Evolutionary conservation across 2,888 invertebrate genomes (phyloP).

Genomic region (Pinctada fucata): DNA sequence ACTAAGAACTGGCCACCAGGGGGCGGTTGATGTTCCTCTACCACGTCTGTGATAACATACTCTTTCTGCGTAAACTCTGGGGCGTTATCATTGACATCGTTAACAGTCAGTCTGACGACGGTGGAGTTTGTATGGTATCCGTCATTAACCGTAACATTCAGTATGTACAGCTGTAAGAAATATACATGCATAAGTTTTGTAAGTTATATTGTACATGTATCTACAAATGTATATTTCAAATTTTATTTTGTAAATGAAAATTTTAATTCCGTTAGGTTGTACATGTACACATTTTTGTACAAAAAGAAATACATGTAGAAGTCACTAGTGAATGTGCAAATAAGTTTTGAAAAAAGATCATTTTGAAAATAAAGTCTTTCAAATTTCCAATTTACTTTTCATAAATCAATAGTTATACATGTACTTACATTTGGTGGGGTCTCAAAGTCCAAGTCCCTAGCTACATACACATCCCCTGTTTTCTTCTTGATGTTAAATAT

Average conservation of each 20-base stretch:
- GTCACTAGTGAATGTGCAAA: too few relatives aligned
- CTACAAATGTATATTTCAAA: too few relatives aligned
- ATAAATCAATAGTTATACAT: too few relatives aligned
- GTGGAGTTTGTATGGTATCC: conserved; percentile 88
- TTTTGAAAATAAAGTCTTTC: too few relatives aligned
- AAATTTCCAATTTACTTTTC: too few relatives aligned
- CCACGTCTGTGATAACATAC: conserved; percentile 59
- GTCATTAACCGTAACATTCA: conserved; percentile 80
- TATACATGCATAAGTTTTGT: not conserved
- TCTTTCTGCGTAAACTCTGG: conserved; percentile 88
- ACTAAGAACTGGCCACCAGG: conserved; percentile 51
- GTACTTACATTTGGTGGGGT: conserved; percentile 87
- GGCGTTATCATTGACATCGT: conserved; percentile 98
- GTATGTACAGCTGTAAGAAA: conserved; percentile 78
- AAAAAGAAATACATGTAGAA: not conserved
- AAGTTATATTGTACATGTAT: not conserved
- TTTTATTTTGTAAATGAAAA: not conserved
- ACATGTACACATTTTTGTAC: not conserved
- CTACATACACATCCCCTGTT: conserved; percentile 99
- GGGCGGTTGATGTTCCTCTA: conserved; percentile 62
- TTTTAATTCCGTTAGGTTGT: not conserved
- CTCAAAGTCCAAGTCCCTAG: conserved; percentile 97
- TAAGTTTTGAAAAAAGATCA: too few relatives aligned
- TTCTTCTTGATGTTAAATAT: conserved; percentile 98
- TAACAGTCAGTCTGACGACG: conserved; percentile 77